phyloP scores from a whole-genome alignment of 2,797 vertebrate species.

The Anguilla pacifica region DNA sequence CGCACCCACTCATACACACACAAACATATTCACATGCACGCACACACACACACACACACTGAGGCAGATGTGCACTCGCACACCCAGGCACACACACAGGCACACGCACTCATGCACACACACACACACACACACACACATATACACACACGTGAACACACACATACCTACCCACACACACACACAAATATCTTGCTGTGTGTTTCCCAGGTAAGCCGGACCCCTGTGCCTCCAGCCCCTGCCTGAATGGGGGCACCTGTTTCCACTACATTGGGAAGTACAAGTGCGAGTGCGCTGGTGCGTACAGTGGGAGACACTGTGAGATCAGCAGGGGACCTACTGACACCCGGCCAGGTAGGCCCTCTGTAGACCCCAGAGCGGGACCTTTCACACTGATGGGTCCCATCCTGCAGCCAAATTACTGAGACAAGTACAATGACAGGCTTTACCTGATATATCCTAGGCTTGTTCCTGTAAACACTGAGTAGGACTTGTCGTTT shows the following conservation, averaged over 20 bases:
- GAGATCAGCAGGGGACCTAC: constrained; percentile 74
- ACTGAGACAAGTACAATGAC: background rate
- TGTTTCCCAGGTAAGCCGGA: constrained; percentile 86
- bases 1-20: background rate
- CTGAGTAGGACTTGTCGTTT: background rate
- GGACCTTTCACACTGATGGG: background rate
- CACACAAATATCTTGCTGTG: background rate
- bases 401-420: background rate
- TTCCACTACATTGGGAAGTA: constrained; percentile 99
- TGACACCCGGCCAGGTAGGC: constrained; percentile 62
- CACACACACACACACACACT: background rate
- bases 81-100: background rate
- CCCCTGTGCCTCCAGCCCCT: constrained; percentile 91
- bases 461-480: background rate
- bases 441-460: background rate
- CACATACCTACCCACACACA: background rate
- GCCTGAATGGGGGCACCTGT: constrained; percentile 92
- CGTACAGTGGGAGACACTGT: constrained; percentile 86
- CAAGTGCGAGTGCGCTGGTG: constrained; percentile 90
- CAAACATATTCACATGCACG: background rate
- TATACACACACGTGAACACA: background rate
- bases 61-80: background rate
- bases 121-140: background rate
- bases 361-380: constrained; percentile 14
- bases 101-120: no score